Evolutionary conservation across 2,888 invertebrate genomes (phyloP), one percentile per base, ranked within the genome.

Genomic region (Griposia aprilina): DNA sequence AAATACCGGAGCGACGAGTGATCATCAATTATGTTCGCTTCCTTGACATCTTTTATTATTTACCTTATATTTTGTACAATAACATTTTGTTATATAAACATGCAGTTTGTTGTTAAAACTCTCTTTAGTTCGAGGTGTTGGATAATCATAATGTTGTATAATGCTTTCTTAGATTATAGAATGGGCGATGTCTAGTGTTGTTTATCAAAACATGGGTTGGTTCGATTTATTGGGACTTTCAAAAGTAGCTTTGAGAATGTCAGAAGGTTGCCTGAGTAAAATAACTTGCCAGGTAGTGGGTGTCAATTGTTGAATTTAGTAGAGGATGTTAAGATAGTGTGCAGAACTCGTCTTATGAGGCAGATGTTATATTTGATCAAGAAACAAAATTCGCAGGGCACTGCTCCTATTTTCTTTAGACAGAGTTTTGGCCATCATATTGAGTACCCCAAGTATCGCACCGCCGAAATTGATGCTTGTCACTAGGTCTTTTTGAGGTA

Each of bases 31-130:
- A 90, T 78, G 26, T 26, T 52, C 15, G 59, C 85, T 88, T 89
- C 86, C 87, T 85, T 85, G 88, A 88, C 86, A 82, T 74, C 86
- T 78, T 82, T 87, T 87, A 88, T 83, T 86, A 86, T 87, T 84
- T 88, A 84, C 79, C 30, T 79, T 76, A 78, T 81, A 84, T 84
- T 88, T 84, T 75, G 41, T 78, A 87, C 80, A 88, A 88, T 78
- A 81, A 83, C 75, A 88, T 80, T 82, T 78, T 80, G 80, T 85
- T 82, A 84, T 82, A 50, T 83, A 80, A 87, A 82, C 71, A 79
- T 41, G 68, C 45, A 72, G 59, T 76, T 57, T 69, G 74, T 82
- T 84, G 57, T 65, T 80, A 82, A 79, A 74, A 67, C 60, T 69
- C 72, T 79, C 76, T 76, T 73, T 30, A 70, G 66, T 63, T n/a